phyloP scores from a whole-genome alignment of 2,113 vertebrate genomes.

The Lathamus discolor region DNA sequence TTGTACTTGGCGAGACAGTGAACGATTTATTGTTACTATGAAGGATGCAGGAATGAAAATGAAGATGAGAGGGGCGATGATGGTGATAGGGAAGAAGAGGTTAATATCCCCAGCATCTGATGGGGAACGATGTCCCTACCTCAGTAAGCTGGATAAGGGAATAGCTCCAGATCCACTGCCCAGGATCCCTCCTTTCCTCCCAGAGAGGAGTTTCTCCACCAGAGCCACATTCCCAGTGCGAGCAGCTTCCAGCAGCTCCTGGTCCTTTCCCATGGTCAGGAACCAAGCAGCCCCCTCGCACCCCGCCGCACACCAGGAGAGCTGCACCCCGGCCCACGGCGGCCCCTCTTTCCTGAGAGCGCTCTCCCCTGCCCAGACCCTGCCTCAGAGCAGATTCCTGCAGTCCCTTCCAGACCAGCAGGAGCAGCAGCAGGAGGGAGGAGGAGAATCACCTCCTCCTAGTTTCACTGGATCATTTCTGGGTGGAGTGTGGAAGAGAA shows the following conservation, averaged over 20 bases:
- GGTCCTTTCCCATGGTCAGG: slow-evolving; percentile 93
- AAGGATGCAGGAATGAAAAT: slow-evolving; percentile 28
- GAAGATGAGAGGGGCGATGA: slow-evolving; percentile 15
- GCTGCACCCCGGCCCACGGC: not conserved
- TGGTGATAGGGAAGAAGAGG: not conserved
- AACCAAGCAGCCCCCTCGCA: not conserved
- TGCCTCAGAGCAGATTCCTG: slow-evolving; percentile 54
- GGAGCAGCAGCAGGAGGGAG: slow-evolving; percentile 51
- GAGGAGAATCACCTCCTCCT: slow-evolving; percentile 58
- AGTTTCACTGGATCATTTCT: slow-evolving; percentile 67
- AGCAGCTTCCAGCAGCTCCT: slow-evolving; percentile 96
- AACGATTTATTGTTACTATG: slow-evolving; percentile 55
- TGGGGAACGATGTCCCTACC: slow-evolving; percentile 79
- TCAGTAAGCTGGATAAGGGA: slow-evolving; percentile 91
- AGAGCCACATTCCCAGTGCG: slow-evolving; percentile 94
- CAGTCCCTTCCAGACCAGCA: slow-evolving; percentile 57
- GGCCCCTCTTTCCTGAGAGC: not conserved
- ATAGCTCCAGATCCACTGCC: slow-evolving; percentile 92
- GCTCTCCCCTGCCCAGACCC: not conserved
- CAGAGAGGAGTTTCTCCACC: slow-evolving; percentile 96
- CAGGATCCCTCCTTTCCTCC: slow-evolving; percentile 93
- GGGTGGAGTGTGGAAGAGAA: slow-evolving; percentile 60
- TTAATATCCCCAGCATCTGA: slow-evolving; percentile 33
- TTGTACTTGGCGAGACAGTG: slow-evolving; percentile 43
- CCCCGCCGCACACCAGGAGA: not conserved